Conservation (phyloP, 2,888 invertebrate species). For the Oeneis ivallda region DNA sequence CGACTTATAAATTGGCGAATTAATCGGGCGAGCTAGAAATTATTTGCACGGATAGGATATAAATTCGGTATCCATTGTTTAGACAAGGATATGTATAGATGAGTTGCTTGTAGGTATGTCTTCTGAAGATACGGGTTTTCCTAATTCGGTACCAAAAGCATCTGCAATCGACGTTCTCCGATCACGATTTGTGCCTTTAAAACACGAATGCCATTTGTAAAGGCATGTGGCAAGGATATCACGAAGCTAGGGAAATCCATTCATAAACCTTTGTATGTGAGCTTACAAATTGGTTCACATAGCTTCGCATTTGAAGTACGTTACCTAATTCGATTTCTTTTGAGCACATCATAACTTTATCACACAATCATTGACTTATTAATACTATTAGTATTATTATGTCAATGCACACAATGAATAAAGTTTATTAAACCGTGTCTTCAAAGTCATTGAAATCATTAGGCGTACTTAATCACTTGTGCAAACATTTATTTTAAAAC, state of each 20-base stretch:
- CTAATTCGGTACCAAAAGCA: conserved; percentile 59
- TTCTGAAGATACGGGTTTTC: conserved; percentile 59
- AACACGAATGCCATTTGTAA: conserved; percentile 71
- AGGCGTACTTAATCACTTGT: background rate
- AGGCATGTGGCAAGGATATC: conserved; percentile 66
- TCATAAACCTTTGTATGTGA: conserved; percentile 55
- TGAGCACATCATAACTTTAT: background rate
- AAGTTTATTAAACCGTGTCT: background rate
- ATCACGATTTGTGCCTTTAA: conserved; percentile 77
- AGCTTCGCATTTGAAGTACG: conserved; percentile 1
- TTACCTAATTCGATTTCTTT: background rate
- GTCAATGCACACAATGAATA: background rate
- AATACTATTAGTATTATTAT: too few relatives aligned
- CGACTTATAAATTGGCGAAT: too few relatives aligned
- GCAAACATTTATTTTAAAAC: too few relatives aligned
- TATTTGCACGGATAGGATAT: conserved; percentile 1
- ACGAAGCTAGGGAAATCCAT: conserved; percentile 73
- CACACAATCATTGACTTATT: too few relatives aligned
- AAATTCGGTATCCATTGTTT: conserved; percentile 32
- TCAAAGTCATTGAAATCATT: background rate
- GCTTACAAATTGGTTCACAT: conserved; percentile 41
- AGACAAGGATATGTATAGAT: conserved; percentile 41
- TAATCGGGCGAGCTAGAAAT: conserved; percentile 4
- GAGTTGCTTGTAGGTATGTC: conserved; percentile 35
- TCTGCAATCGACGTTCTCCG: conserved; percentile 53